Evolutionary conservation across 2,113 vertebrate species (phyloP).

Genomic region (Neoarius graeffei): DNA sequence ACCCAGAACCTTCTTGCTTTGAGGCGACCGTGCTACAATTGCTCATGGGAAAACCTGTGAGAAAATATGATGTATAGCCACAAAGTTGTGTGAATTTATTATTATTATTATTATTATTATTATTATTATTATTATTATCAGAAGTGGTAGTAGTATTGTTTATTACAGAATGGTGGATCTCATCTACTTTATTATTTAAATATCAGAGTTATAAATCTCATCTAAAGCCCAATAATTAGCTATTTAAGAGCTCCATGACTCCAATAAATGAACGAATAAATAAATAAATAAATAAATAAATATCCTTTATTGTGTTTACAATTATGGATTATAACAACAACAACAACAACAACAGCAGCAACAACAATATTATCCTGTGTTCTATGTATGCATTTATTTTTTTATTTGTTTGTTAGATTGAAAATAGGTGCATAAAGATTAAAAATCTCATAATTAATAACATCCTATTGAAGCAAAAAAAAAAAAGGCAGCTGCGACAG

Average conservation of each 20-base stretch:
- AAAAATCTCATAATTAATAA: neutral
- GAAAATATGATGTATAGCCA: too few species aligned
- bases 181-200: neutral
- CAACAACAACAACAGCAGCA: neutral
- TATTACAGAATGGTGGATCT: neutral
- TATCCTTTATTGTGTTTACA: neutral
- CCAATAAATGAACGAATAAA: neutral
- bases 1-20: too few species aligned
- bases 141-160: conserved; percentile 2
- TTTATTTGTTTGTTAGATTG: neutral
- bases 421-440: neutral
- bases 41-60: too few species aligned
- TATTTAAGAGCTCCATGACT: neutral
- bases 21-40: too few species aligned
- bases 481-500: neutral
- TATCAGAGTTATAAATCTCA: neutral
- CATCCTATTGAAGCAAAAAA: neutral
- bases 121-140: neutral
- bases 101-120: neutral
- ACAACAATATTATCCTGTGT: neutral
- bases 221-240: neutral
- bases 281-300: neutral
- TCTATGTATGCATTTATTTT: neutral
- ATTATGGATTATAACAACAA: neutral
- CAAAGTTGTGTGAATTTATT: too few species aligned